phyloP scores from a whole-genome alignment of 92 coral and sea anemone genomes.

The Palythoa heliodiscus region DNA sequence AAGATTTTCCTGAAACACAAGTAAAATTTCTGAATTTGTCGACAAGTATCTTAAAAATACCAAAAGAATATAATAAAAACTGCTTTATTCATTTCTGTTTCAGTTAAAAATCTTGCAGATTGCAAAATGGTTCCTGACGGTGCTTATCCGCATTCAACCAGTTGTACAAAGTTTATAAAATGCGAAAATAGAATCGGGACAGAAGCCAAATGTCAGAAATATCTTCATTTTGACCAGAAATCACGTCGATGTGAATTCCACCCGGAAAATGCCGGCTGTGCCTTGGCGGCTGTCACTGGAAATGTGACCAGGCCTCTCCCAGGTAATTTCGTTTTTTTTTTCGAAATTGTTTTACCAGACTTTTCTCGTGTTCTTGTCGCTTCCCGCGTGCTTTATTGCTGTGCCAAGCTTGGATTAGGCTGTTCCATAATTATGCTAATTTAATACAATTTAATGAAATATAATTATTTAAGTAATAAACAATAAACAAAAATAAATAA shows the following conservation, averaged over 20 bases:
- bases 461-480: too few species aligned
- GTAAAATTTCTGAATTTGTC: too few species aligned
- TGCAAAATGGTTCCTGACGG: constrained; percentile 1
- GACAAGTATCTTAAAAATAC: too few species aligned
- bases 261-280: constrained; percentile 32
- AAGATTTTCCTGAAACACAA: too few species aligned
- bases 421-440: too few species aligned
- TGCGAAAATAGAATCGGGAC: constrained; percentile 5
- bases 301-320: constrained; percentile 33
- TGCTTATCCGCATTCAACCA: not conserved
- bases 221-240: constrained; percentile 8
- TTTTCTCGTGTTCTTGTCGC: too few species aligned
- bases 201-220: not conserved
- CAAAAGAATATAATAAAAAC: too few species aligned
- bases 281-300: not conserved
- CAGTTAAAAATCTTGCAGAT: not conserved
- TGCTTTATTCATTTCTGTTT: not conserved
- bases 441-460: too few species aligned
- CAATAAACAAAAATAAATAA: too few species aligned
- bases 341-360: too few species aligned
- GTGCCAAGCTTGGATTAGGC: too few species aligned
- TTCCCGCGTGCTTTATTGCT: too few species aligned
- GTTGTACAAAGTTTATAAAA: constrained; percentile 10
- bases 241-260: constrained; percentile 13
- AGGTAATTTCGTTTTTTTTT: not conserved